phyloP scores from a whole-genome alignment of 2,797 vertebrate genomes.

The Danio choprae region DNA sequence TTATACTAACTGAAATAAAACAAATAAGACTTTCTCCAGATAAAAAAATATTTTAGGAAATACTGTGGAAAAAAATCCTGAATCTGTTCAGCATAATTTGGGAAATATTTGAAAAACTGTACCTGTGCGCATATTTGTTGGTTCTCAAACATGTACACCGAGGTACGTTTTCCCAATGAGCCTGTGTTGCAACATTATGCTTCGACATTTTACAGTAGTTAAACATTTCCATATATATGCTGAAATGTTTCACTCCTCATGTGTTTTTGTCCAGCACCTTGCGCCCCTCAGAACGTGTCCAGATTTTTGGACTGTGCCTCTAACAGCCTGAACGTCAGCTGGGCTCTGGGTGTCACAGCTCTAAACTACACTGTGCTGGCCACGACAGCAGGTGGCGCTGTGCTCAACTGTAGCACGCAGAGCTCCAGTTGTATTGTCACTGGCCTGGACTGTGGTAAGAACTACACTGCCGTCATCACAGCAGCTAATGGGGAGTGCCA shows the following conservation, averaged over 20 bases:
- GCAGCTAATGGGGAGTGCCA: constrained; percentile 69
- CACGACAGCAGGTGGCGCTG: constrained; percentile 33
- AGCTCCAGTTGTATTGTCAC: constrained; percentile 64
- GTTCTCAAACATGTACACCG: too few species aligned
- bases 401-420: constrained; percentile 66
- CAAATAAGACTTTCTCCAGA: too few species aligned
- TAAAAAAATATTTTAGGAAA: too few species aligned
- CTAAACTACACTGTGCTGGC: constrained; percentile 70
- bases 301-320: constrained; percentile 68
- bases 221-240: too few species aligned
- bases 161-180: too few species aligned
- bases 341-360: constrained; percentile 58
- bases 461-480: constrained; percentile 70
- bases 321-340: constrained; percentile 71
- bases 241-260: neutral
- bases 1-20: too few species aligned
- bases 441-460: constrained; percentile 71
- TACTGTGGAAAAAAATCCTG: too few species aligned
- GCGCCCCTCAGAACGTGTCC: constrained; percentile 63
- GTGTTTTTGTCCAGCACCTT: constrained; percentile 69
- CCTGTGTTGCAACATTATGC: too few species aligned
- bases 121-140: too few species aligned
- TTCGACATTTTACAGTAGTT: too few species aligned
- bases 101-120: too few species aligned
- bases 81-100: too few species aligned